phyloP scores from a whole-genome alignment of 2,113 vertebrate genomes.

The Hippolais icterina region DNA sequence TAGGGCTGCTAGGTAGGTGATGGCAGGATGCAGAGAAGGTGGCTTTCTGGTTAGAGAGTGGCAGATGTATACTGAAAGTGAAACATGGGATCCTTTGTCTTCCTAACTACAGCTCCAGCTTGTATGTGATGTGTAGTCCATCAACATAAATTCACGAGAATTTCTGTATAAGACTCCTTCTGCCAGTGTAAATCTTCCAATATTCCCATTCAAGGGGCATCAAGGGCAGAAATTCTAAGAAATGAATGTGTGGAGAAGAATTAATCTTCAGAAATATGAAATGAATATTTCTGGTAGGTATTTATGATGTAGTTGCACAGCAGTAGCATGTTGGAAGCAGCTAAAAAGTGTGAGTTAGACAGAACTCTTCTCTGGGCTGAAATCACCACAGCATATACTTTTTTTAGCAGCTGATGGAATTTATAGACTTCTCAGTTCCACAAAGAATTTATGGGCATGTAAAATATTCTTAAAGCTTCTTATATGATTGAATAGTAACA shows the following conservation, averaged over 20 bases:
- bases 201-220: neutral
- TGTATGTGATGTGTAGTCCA: neutral
- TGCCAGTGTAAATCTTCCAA: neutral
- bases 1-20: neutral
- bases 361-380: neutral
- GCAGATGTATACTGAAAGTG: neutral
- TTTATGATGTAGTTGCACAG: neutral
- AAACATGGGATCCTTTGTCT: neutral
- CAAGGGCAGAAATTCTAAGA: neutral
- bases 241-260: neutral
- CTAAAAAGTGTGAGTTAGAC: neutral
- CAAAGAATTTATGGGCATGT: conserved; percentile 63
- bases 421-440: conserved; percentile 38
- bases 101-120: neutral
- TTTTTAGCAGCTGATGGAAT: neutral
- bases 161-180: neutral
- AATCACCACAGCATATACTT: neutral
- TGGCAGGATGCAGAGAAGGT: neutral
- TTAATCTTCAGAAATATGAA: neutral
- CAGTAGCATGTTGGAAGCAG: neutral
- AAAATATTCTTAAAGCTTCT: conserved; percentile 65
- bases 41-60: neutral
- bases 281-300: neutral
- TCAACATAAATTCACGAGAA: neutral
- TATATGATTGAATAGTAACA: conserved; percentile 55